Conservation (phyloP, 1,140 invertebrate genomes). For the Aphelinus certus region DNA sequence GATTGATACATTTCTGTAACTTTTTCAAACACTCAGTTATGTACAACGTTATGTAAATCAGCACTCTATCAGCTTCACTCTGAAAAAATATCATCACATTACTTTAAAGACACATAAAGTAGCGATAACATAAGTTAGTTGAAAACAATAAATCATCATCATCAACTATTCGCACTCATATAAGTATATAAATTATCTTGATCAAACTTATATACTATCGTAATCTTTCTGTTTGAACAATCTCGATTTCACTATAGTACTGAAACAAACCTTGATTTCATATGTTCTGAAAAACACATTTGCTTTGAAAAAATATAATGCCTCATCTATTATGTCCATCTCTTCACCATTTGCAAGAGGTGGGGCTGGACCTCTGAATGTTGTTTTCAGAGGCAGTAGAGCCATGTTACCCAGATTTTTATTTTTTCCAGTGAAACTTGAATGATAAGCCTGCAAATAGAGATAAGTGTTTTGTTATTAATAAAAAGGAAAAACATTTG, state of each 20-base stretch:
- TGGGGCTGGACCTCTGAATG: conserved; percentile 89
- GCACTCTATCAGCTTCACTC: conserved; percentile 93
- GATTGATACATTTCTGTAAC: conserved; percentile 89
- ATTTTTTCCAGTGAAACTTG: conserved; percentile 80
- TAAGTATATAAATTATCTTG: too few relatives aligned
- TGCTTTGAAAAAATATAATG: conserved; percentile 96
- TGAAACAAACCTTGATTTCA: conserved; percentile 87
- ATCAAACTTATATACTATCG: too few relatives aligned
- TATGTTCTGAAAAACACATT: conserved; percentile 99
- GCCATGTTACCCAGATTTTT: conserved; percentile 92
- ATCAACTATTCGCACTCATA: too few relatives aligned
- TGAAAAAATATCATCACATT: conserved; percentile 60
- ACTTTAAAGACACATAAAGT: neutral
- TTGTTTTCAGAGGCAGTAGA: conserved; percentile 85
- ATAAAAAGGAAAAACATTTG: too few relatives aligned
- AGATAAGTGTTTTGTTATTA: neutral
- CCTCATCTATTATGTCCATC: conserved; percentile 97
- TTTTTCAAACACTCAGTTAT: conserved; percentile 98
- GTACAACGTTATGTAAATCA: conserved; percentile 99
- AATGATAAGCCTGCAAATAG: conserved; percentile 83
- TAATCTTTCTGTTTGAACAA: too few relatives aligned
- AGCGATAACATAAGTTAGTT: neutral
- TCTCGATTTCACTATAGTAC: too few relatives aligned
- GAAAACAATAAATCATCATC: too few relatives aligned
- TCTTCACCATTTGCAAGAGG: conserved; percentile 71